Base-by-base conservation (phyloP, 2,888 invertebrate genomes). In the Parelbella ahira region DNA sequence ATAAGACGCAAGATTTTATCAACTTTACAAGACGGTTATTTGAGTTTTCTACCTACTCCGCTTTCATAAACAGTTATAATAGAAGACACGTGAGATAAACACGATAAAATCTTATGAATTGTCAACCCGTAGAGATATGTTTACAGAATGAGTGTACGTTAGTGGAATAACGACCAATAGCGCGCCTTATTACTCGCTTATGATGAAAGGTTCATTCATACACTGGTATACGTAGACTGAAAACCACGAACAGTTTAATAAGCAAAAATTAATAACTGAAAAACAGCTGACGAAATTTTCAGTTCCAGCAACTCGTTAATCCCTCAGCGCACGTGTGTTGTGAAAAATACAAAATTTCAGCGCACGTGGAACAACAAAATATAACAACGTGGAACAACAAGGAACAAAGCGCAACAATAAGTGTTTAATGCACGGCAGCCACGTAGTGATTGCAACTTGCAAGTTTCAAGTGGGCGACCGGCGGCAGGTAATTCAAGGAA, bases 401-500 rank as follows among this genome's bases (percentile, higher is more conserved):
- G 25, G 24, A 32, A 39, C 39, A 32, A 24, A 8, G 23, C n/a
- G 30, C 7, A 34, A 24, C 24, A 32, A 20, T 39, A 33, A 32
- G 24, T 41, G 39, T 27, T 33, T 41, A 32, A 39, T 32, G 39
- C 20, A 25, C 30, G 7, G n/a, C n/a, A n/a, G n/a, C n/a, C n/a
- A n/a, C n/a, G n/a, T 25, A 19, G 6, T 15, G 32, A 37, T 37
- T 37, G 25, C 37, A 28, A 15, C 24, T 32, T 32, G 25, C 33
- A 33, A 33, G 27, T 41, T 41, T 38, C 20, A 43, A 50, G 50
- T 45, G 46, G 18, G 21, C 42, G 48, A n/a, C n/a, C n/a, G n/a
- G n/a, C n/a, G n/a, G 53, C 48, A 50, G 63, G 61, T 67, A 69
- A 79, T 76, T 75, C 66, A 68, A 70, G 71, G 70, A 69, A 73